A percentile compares a stretch with the other conserved stretches of the same genome.
Evolutionary conservation across 2,113 vertebrate species (phyloP).

Genomic region (Mixornis gularis): DNA sequence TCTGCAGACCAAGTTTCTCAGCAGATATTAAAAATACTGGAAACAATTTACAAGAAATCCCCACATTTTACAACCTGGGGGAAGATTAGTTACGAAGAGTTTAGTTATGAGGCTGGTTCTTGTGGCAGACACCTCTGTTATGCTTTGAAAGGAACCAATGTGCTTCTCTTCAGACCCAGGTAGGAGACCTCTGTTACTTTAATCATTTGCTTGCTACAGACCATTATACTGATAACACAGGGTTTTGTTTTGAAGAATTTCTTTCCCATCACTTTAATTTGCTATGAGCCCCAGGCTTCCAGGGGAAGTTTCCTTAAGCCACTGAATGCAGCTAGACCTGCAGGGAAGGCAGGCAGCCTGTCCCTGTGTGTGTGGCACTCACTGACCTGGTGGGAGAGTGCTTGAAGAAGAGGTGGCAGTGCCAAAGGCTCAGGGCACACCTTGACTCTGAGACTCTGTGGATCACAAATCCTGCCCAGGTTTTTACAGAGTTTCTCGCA

Average conservation of each 20-base stretch:
- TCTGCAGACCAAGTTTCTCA: background rate
- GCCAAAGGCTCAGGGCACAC: background rate
- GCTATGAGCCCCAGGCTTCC: background rate
- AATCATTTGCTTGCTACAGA: background rate
- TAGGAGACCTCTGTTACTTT: background rate
- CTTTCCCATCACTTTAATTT: background rate
- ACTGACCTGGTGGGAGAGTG: background rate
- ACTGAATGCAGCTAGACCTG: background rate
- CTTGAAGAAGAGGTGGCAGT: background rate
- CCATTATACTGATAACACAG: background rate
- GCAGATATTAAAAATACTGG: background rate
- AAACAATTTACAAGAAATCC: background rate
- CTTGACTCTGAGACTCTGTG: background rate
- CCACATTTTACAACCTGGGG: background rate
- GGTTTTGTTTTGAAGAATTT: background rate
- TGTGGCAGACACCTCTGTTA: background rate
- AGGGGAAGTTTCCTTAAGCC: background rate
- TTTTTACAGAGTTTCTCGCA: background rate
- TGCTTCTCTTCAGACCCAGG: background rate
- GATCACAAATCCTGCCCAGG: background rate
- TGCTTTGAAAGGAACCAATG: background rate
- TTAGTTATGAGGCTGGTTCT: background rate
- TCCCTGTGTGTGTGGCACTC: fast-evolving
- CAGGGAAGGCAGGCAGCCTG: background rate
- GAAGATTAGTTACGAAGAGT: background rate